These are phyloP conservation scores for Andrena flavipes DNA, from an alignment of 2,888 invertebrate species.

Conservation along the genomic window DNA sequence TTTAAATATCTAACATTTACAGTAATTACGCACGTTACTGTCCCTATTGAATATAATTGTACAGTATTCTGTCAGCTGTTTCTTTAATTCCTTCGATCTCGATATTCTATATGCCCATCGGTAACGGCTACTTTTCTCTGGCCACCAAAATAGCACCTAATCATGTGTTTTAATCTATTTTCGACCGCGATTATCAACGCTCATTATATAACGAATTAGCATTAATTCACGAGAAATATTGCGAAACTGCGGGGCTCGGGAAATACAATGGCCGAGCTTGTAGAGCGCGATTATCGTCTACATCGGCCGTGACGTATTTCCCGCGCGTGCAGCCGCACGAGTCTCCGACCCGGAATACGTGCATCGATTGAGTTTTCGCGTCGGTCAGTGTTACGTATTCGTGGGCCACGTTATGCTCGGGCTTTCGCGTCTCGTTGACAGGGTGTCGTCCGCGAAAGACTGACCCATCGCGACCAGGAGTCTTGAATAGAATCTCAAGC, in stretches of 20 bases:
- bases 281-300: background rate
- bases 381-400: conserved; percentile 42
- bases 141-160: background rate
- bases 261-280: background rate
- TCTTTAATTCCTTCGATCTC: background rate
- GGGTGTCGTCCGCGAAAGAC: background rate
- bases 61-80: background rate
- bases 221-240: background rate
- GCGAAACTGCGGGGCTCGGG: background rate
- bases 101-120: too few species aligned
- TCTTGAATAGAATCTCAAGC: background rate
- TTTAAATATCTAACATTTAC: too few species aligned
- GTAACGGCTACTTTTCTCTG: background rate
- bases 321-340: conserved; percentile 47
- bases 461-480: background rate
- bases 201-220: background rate
- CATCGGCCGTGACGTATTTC: conserved; percentile 57
- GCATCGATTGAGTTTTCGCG: conserved; percentile 67
- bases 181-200: background rate
- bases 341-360: conserved; percentile 54
- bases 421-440: conserved; percentile 20
- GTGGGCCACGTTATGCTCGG: conserved; percentile 37
- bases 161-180: background rate
- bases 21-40: too few species aligned
- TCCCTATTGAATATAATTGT: too few species aligned